A percentile compares a stretch with the other conserved stretches of the same genome.
Conservation (phyloP, 2,797 vertebrate species). For the Falco berigora region DNA sequence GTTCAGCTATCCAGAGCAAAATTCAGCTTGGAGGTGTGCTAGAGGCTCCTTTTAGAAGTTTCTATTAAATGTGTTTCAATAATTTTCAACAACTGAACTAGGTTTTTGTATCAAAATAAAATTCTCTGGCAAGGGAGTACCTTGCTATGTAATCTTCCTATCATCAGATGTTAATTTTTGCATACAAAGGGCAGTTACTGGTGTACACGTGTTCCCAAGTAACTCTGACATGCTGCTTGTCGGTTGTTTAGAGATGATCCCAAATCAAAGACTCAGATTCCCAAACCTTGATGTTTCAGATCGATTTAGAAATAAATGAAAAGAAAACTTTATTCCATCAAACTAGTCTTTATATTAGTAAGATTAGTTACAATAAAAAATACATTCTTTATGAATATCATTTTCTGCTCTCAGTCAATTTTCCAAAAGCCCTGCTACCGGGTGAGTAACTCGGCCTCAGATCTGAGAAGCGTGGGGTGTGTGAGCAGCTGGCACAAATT, state of each 20-base stretch:
- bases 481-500: neutral
- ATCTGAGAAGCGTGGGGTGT: neutral
- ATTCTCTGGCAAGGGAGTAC: neutral
- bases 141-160: neutral
- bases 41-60: neutral
- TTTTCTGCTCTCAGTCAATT: neutral
- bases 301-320: neutral
- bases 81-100: neutral
- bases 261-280: neutral
- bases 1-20: neutral
- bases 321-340: neutral
- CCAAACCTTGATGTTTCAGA: neutral
- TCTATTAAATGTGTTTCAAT: neutral
- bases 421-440: neutral
- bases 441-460: neutral
- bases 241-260: neutral
- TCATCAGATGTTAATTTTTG: neutral
- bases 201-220: neutral
- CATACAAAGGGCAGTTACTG: neutral
- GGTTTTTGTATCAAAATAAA: neutral
- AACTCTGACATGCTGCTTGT: neutral
- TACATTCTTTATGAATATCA: neutral
- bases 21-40: neutral
- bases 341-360: neutral
- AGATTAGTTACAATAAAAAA: neutral